These are phyloP conservation scores for Drosophila littoralis DNA, from an alignment of 1,140 invertebrate genomes.

Conservation along the genomic window DNA sequence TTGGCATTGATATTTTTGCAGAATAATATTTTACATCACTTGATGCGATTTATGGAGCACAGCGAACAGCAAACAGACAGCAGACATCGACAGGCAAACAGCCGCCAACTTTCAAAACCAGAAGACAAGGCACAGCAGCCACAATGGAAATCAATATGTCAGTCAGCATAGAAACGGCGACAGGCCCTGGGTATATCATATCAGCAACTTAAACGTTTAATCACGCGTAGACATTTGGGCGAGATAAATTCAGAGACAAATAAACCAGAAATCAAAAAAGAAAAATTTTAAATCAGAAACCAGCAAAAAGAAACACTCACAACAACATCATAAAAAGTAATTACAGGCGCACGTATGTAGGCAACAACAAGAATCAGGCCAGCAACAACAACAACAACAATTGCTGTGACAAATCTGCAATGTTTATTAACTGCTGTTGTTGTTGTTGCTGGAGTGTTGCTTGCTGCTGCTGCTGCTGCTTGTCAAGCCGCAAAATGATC, in stretches of 20 bases:
- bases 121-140: slow-evolving; percentile 25
- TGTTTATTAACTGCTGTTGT: slow-evolving; percentile 60
- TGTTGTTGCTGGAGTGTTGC: slow-evolving; percentile 34
- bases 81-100: slow-evolving; percentile 44
- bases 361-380: slow-evolving; percentile 68
- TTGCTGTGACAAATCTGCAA: slow-evolving; percentile 81
- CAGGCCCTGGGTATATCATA: slow-evolving; percentile 67
- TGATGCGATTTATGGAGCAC: slow-evolving; percentile 39
- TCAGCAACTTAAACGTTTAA: slow-evolving; percentile 79
- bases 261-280: slow-evolving; percentile 29
- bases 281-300: slow-evolving; percentile 9
- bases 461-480: slow-evolving; percentile 52
- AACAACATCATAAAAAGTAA: slow-evolving; percentile 69
- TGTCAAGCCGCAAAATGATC: slow-evolving; percentile 79
- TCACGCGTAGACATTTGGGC: slow-evolving; percentile 75
- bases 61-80: slow-evolving; percentile 35
- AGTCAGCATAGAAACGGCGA: slow-evolving; percentile 35
- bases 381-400: slow-evolving; percentile 56
- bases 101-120: slow-evolving; percentile 16
- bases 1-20: not conserved
- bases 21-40: slow-evolving; percentile 22
- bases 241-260: slow-evolving; percentile 58
- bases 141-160: slow-evolving; percentile 53
- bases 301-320: slow-evolving; percentile 10
- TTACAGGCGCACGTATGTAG: slow-evolving; percentile 69